A percentile compares a stretch with the other conserved stretches of the same genome.
phyloP scores from a whole-genome alignment of 2,797 vertebrate genomes.

The Eremophila alpestris region DNA sequence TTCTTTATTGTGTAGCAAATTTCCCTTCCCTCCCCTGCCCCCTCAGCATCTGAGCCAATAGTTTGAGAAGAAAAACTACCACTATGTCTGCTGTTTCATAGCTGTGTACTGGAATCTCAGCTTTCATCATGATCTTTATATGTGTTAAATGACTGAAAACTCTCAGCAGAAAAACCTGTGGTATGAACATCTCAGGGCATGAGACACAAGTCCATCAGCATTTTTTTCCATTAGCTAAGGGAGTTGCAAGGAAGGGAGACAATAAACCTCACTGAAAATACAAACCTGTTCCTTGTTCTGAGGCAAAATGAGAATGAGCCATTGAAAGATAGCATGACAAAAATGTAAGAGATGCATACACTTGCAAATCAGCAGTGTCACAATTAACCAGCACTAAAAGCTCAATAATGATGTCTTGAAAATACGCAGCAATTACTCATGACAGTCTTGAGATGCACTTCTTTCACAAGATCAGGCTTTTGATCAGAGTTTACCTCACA shows the following conservation, averaged over 20 bases:
- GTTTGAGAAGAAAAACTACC: neutral
- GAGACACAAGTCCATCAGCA: neutral
- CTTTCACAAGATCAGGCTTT: conserved; percentile 1
- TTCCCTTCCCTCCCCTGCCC: neutral
- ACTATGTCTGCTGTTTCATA: neutral
- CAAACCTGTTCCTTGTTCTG: neutral
- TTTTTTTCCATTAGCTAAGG: neutral
- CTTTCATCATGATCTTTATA: neutral
- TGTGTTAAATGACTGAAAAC: neutral
- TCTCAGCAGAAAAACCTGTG: neutral
- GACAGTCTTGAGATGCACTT: conserved; percentile 22
- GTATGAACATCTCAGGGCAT: neutral
- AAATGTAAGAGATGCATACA: neutral
- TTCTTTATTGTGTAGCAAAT: neutral
- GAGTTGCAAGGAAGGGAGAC: neutral
- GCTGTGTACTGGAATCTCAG: neutral
- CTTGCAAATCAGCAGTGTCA: neutral
- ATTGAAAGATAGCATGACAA: neutral
- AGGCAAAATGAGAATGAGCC: neutral
- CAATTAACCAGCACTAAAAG: neutral
- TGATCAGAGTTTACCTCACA: conserved; percentile 4
- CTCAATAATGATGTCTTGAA: conserved; percentile 6
- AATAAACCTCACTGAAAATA: neutral
- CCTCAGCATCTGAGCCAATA: neutral
- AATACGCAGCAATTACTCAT: conserved; percentile 1